Percentiles rank a stretch among this genome's conserved stretches.
These are phyloP conservation scores for Macrocentrus cingulum DNA, from an alignment of 1,140 invertebrate genomes.

Conservation along the genomic window DNA sequence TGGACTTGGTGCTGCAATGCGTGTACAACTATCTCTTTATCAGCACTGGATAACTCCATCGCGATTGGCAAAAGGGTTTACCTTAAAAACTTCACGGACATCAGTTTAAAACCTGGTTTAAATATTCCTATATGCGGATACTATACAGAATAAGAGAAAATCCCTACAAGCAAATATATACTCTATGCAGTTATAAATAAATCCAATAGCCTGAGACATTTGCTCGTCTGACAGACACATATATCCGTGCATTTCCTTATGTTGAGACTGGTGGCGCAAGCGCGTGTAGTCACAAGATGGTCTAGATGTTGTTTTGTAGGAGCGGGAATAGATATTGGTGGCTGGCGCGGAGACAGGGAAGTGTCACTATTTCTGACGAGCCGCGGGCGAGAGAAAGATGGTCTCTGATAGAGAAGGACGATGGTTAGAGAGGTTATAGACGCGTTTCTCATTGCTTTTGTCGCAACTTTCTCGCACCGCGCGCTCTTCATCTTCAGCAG, in stretches of 20 bases:
- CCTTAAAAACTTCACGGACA: no score
- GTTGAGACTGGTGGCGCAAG: slow-evolving; percentile 11
- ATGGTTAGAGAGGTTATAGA: slow-evolving; percentile 16
- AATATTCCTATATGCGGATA: no score
- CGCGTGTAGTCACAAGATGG: slow-evolving; percentile 26
- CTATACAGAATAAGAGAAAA: not conserved
- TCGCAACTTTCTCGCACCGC: slow-evolving; percentile 5
- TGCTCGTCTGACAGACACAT: slow-evolving; percentile 6
- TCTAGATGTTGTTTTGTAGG: slow-evolving; percentile 55
- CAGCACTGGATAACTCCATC: not conserved
- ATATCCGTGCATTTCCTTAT: slow-evolving; percentile 7
- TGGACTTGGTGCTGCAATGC: no score
- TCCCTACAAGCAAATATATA: slow-evolving; percentile 28
- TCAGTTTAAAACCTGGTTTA: no score
- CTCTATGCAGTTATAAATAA: slow-evolving; percentile 30
- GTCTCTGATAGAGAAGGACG: slow-evolving; percentile 7
- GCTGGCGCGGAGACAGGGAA: slow-evolving; percentile 54
- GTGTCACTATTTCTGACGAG: slow-evolving; percentile 61
- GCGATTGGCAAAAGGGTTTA: no score
- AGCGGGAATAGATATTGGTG: slow-evolving; percentile 59
- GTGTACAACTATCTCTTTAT: not conserved
- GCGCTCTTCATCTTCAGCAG: not conserved
- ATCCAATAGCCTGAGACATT: slow-evolving; percentile 22
- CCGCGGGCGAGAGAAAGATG: slow-evolving; percentile 20
- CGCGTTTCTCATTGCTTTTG: not conserved